Conservation (phyloP, 2,797 vertebrate species). For the Pteropus rufus region DNA sequence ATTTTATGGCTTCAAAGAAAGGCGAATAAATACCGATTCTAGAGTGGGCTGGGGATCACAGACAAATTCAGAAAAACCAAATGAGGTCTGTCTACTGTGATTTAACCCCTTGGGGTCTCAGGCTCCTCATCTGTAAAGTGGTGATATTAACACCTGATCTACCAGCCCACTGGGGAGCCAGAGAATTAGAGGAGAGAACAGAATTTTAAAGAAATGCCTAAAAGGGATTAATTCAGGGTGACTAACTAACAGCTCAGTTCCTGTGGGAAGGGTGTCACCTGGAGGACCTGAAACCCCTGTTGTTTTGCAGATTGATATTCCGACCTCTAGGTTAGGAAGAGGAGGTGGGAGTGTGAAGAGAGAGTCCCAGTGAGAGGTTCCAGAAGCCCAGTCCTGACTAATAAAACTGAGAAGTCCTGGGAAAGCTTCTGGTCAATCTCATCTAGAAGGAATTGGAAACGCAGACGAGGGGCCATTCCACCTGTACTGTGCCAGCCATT, state of each 20-base stretch:
- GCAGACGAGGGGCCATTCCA: background rate
- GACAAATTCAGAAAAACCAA: conserved; percentile 26
- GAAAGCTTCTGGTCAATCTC: background rate
- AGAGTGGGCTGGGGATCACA: background rate
- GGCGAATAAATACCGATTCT: conserved; percentile 5
- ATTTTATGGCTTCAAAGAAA: conserved; percentile 19
- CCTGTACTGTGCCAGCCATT: background rate
- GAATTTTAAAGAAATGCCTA: background rate
- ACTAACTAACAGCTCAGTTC: conserved; percentile 10
- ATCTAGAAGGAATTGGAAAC: background rate
- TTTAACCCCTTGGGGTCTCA: background rate
- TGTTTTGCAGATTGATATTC: background rate
- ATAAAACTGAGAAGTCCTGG: background rate
- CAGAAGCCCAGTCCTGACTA: background rate
- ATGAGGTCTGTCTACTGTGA: background rate
- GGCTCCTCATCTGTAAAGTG: background rate
- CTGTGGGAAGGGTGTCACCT: background rate
- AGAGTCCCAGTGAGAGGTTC: background rate
- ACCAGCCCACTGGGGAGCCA: background rate
- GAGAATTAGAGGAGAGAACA: background rate
- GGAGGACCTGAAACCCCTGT: background rate
- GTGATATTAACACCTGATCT: conserved; percentile 18
- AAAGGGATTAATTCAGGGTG: background rate
- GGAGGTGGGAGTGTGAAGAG: background rate
- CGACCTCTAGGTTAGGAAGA: background rate